Conservation (phyloP, 2,888 invertebrate genomes). For the Ommatoiulus sabulosus region DNA sequence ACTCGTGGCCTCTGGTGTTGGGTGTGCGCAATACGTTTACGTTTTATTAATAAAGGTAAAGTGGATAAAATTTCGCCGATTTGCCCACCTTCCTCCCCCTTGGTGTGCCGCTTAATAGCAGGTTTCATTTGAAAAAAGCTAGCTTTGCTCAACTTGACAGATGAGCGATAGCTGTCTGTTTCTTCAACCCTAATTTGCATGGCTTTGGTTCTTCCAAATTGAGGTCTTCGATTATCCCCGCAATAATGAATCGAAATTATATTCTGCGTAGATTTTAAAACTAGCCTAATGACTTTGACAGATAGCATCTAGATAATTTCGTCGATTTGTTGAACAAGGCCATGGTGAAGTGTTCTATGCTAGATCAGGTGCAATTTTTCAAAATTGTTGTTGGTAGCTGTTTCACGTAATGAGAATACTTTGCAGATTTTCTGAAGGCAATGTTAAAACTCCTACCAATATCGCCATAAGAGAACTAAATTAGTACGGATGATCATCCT, state of each 20-base stretch:
- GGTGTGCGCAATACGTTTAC: constrained; percentile 8
- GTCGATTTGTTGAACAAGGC: too few relatives aligned
- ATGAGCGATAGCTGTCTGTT: neutral
- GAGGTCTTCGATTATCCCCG: neutral
- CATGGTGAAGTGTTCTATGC: too few relatives aligned
- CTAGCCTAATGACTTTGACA: too few relatives aligned
- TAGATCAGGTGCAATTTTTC: too few relatives aligned
- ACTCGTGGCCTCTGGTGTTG: constrained; percentile 17
- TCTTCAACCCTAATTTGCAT: neutral
- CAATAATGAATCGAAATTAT: constrained; percentile 24
- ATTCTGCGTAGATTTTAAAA: too few relatives aligned
- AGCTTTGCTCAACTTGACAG: neutral
- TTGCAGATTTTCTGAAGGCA: too few relatives aligned
- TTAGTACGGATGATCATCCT: too few relatives aligned
- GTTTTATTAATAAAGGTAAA: constrained; percentile 15
- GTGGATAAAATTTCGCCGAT: neutral
- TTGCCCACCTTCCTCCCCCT: neutral
- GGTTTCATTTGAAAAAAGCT: neutral
- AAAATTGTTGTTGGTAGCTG: too few relatives aligned
- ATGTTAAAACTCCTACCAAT: too few relatives aligned
- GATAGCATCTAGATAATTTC: too few relatives aligned
- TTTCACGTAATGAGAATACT: too few relatives aligned
- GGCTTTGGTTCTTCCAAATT: neutral
- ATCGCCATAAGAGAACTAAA: too few relatives aligned
- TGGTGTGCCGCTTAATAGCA: neutral